Base-by-base conservation (phyloP, 2,113 vertebrate species). In the Scolopax mira region DNA sequence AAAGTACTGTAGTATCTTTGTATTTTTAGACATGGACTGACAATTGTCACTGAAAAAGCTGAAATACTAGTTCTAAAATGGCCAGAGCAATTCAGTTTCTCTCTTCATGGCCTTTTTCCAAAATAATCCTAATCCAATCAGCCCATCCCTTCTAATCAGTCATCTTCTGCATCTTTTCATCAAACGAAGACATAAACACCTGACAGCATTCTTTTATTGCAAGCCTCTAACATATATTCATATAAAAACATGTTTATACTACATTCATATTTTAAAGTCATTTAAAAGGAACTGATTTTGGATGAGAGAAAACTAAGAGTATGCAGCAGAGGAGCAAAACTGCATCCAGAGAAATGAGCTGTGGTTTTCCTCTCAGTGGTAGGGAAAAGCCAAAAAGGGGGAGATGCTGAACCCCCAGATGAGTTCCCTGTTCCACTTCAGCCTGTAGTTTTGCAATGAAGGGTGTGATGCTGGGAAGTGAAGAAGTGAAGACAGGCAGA, bases 81-180 rank as follows among this genome's bases (percentile, higher is more conserved):
- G 65, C 27, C 83, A 84, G 70, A 71, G 52, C 39, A 75, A 75
- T 89, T 94, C 23, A 22, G 44, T 79, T 92, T 65, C 66, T 70
- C 30, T 54, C 57, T 69, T 78, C 80, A 92, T 10, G 70, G 39
- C 21, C 39, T 78, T 69, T 80, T 74, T 54, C 73, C 61, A 92
- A 85, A 94, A 89, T 75, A 93, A 92, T 79, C 54, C 73, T 79
- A 82, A 75, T 74, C 57, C 65, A 67, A 18, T 19, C 58, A 77
- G 72, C 42, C 85, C 74, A 86, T 48, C 75, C 64, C 54, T 93
- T 73, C 80, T 81, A 48, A 65, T 85, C 61, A 67, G 25, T 44
- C 51, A 35, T 9, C 27, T 87, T 84, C 55, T 35, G 18, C 44
- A 44, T 6, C n/a, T 14, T 77, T 92, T 67, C 33, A 72, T 39